Percentiles rank a stretch among this genome's conserved stretches.
Evolutionary conservation across 2,797 vertebrate species (phyloP).

Genomic region (Channa striata): DNA sequence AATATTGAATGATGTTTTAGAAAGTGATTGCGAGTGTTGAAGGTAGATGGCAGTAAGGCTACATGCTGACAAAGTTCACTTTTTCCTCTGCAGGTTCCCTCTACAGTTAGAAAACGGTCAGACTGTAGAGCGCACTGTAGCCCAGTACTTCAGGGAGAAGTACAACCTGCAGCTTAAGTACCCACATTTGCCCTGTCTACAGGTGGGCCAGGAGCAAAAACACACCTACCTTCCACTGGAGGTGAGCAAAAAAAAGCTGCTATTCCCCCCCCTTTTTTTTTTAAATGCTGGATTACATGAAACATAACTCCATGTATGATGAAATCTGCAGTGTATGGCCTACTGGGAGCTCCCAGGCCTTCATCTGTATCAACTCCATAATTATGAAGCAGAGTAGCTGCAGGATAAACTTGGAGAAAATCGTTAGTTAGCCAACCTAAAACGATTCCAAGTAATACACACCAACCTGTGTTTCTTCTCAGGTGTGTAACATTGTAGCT

Average conservation of each 20-base stretch:
- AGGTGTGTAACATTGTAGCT: slow-evolving; percentile 99
- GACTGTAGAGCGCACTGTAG: slow-evolving; percentile 98
- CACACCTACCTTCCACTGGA: slow-evolving; percentile 99
- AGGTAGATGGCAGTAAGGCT: neutral
- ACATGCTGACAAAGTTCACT: slow-evolving; percentile 1
- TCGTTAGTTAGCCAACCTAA: neutral
- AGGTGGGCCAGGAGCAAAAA: slow-evolving; percentile 99
- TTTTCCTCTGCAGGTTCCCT: slow-evolving; percentile 89
- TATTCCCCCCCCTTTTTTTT: neutral
- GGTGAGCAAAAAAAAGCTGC: slow-evolving; percentile 82
- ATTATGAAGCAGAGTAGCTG: neutral
- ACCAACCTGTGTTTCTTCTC: slow-evolving; percentile 27
- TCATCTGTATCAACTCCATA: neutral
- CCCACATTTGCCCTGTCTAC: slow-evolving; percentile 97
- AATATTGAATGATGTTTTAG: neutral
- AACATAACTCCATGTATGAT: slow-evolving; percentile 3
- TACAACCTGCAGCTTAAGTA: slow-evolving; percentile 99
- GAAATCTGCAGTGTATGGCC: neutral
- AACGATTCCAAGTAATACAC: neutral
- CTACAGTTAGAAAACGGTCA: slow-evolving; percentile 98
- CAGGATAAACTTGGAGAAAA: neutral
- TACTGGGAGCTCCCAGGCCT: neutral
- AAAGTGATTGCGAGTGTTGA: neutral
- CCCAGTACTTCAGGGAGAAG: slow-evolving; percentile 99
- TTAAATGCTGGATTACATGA: neutral